phyloP scores from a whole-genome alignment of 2,113 vertebrate genomes.

The Dunckerocampus dactyliophorus region DNA sequence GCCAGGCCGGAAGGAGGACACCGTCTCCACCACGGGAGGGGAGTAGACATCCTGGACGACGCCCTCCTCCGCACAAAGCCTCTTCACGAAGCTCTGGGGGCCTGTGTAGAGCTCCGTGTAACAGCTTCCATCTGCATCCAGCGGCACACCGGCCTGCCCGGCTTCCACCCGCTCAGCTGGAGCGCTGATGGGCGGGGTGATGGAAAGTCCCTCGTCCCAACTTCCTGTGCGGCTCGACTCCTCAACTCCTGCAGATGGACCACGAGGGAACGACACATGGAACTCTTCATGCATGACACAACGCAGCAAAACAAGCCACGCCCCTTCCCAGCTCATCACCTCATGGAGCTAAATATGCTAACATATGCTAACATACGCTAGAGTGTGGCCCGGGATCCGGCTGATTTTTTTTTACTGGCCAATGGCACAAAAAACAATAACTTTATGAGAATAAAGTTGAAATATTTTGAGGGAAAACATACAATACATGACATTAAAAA shows the following conservation, averaged over 20 bases:
- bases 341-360: too few relatives aligned
- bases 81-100: constrained; percentile 76
- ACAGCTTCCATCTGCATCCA: constrained; percentile 57
- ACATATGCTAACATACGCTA: too few relatives aligned
- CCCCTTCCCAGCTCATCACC: too few relatives aligned
- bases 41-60: constrained; percentile 34
- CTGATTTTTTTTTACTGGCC: too few relatives aligned
- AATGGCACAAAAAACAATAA: too few relatives aligned
- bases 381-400: too few relatives aligned
- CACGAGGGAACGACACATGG: neutral
- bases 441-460: too few relatives aligned
- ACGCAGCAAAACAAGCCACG: too few relatives aligned
- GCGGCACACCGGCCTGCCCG: constrained; percentile 49
- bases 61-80: constrained; percentile 42
- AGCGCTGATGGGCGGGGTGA: constrained; percentile 33
- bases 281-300: neutral
- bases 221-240: neutral
- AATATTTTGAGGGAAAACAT: too few relatives aligned
- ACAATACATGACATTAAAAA: too few relatives aligned
- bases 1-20: constrained; percentile 79
- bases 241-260: constrained; percentile 68
- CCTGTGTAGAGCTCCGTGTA: constrained; percentile 76
- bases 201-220: neutral
- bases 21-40: constrained; percentile 76
- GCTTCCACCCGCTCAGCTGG: constrained; percentile 61